These are phyloP conservation scores for Osmerus mordax DNA, from an alignment of 2,113 vertebrate genomes.

Conservation along the genomic window DNA sequence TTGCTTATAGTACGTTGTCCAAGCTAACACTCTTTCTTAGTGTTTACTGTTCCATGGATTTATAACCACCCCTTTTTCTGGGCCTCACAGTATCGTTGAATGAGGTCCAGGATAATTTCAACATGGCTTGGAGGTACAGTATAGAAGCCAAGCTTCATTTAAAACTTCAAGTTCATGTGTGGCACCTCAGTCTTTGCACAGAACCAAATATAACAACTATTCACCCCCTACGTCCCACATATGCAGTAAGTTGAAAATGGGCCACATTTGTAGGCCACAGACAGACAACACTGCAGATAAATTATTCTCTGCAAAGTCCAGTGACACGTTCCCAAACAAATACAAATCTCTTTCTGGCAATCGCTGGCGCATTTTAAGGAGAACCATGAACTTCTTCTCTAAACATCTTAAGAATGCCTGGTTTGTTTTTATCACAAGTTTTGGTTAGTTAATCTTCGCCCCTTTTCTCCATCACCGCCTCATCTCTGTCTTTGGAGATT, in stretches of 20 bases:
- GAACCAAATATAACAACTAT: background rate
- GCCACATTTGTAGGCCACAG: background rate
- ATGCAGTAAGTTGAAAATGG: background rate
- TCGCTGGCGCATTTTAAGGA: background rate
- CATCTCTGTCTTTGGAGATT: background rate
- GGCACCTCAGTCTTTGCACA: background rate
- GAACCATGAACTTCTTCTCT: constrained; percentile 2
- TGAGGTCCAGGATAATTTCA: background rate
- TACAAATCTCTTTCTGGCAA: background rate
- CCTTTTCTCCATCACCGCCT: background rate
- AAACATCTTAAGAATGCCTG: constrained; percentile 6
- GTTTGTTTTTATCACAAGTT: constrained; percentile 1
- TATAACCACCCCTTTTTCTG: background rate
- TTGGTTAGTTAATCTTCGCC: background rate
- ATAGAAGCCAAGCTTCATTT: background rate
- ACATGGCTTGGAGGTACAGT: background rate
- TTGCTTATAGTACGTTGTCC: background rate
- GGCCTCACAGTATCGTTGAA: background rate
- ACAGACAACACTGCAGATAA: background rate
- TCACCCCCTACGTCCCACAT: background rate
- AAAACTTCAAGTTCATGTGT: background rate
- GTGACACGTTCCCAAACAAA: background rate
- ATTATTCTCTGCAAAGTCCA: background rate
- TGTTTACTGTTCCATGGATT: background rate
- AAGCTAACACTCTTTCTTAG: background rate